phyloP scores from a whole-genome alignment of 2,888 invertebrate species.

The Phytoseiulus persimilis region DNA sequence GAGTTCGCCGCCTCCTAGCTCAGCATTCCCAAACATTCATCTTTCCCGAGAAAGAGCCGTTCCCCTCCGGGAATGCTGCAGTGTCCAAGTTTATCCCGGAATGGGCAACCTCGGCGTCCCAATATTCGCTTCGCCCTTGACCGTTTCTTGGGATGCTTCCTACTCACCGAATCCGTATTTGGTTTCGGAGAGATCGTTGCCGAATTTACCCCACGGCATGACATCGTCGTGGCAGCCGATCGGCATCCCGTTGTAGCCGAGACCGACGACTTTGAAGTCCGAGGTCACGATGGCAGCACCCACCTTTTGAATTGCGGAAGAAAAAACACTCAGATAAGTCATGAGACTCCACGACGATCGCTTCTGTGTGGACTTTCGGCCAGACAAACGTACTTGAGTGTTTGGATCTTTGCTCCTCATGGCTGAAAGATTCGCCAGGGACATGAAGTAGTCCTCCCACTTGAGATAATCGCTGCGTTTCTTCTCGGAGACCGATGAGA shows the following conservation, averaged over 20 bases:
- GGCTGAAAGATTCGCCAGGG: constrained; percentile 75
- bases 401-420: constrained; percentile 89
- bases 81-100: too few species aligned
- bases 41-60: too few species aligned
- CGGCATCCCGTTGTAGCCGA: constrained; percentile 97
- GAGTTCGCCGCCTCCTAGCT: too few species aligned
- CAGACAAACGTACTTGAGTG: constrained; percentile 57
- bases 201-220: constrained; percentile 76
- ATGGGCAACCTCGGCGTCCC: too few species aligned
- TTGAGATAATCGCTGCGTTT: constrained; percentile 58
- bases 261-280: constrained; percentile 76
- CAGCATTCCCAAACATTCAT: too few species aligned
- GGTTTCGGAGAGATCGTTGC: constrained; percentile 58
- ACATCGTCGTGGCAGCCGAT: constrained; percentile 74
- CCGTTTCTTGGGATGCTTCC: constrained; percentile 57
- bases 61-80: too few species aligned
- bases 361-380: too few species aligned
- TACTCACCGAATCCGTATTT: constrained; percentile 75
- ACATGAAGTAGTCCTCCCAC: constrained; percentile 96
- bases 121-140: too few species aligned
- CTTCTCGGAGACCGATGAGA: neutral
- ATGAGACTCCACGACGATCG: neutral
- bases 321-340: constrained; percentile 31
- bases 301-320: constrained; percentile 50
- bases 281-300: constrained; percentile 87